A percentile compares a stretch with the other conserved stretches of the same genome.
Conservation (phyloP, 2,797 vertebrate species). For the Vespertilio murinus region DNA sequence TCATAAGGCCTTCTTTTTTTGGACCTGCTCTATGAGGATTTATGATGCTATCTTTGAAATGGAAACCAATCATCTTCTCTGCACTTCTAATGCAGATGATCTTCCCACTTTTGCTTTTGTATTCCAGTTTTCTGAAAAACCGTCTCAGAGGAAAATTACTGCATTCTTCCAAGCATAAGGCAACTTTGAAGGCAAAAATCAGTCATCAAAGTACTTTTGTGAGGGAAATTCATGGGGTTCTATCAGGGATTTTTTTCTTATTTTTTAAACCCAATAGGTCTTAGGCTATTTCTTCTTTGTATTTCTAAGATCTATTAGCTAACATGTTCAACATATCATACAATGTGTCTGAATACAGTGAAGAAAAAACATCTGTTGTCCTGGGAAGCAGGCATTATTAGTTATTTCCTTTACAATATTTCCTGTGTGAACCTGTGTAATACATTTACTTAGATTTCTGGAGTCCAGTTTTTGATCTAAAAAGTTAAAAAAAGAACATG, state of each 20-base stretch:
- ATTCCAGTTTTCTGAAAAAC: constrained; percentile 35
- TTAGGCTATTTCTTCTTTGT: not conserved
- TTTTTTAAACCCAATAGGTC: not conserved
- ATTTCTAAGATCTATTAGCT: constrained; percentile 17
- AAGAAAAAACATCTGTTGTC: not conserved
- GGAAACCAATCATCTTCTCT: not conserved
- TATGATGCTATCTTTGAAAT: not conserved
- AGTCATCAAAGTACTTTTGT: not conserved
- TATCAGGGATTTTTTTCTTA: not conserved
- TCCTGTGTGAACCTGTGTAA: not conserved
- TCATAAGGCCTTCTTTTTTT: not conserved
- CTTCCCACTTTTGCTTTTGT: not conserved
- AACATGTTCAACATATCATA: not conserved
- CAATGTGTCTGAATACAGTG: not conserved
- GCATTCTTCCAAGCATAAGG: not conserved
- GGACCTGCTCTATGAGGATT: not conserved
- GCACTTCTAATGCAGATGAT: not conserved
- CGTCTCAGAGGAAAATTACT: constrained; percentile 32
- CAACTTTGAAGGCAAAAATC: not conserved
- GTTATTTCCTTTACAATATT: not conserved
- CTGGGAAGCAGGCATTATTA: not conserved
- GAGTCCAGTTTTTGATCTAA: not conserved
- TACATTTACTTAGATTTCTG: not conserved
- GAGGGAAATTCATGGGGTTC: not conserved
- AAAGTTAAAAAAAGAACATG: not conserved